These are phyloP conservation scores for Pandemis cinnamomeana DNA, from an alignment of 2,888 invertebrate genomes.

Conservation along the genomic window DNA sequence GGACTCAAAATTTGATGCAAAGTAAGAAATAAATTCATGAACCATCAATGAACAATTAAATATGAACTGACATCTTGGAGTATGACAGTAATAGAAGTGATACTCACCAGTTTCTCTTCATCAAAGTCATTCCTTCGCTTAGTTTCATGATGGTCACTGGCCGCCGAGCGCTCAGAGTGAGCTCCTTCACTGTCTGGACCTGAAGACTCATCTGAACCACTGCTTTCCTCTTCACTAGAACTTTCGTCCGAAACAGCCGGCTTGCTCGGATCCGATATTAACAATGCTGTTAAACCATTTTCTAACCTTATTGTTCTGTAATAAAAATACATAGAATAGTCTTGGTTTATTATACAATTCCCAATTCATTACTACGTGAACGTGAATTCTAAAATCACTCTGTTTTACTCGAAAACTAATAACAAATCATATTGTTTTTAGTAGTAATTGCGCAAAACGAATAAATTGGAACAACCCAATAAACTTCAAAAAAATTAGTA, in stretches of 20 bases:
- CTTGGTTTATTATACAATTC: not conserved
- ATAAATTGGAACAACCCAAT: not conserved
- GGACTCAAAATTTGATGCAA: too few relatives aligned
- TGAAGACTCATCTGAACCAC: slow-evolving; percentile 63
- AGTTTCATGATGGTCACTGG: slow-evolving; percentile 69
- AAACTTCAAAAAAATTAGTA: not conserved
- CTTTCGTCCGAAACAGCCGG: slow-evolving; percentile 55
- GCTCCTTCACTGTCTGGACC: slow-evolving; percentile 76
- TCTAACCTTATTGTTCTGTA: slow-evolving; percentile 86
- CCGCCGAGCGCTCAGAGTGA: slow-evolving; percentile 64
- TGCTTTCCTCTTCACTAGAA: slow-evolving; percentile 69
- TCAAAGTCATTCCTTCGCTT: slow-evolving; percentile 66
- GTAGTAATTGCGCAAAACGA: not conserved
- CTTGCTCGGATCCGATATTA: slow-evolving; percentile 87
- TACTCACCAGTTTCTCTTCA: slow-evolving; percentile 79
- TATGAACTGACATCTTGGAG: too few relatives aligned
- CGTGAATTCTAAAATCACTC: not conserved
- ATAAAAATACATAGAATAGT: slow-evolving; percentile 27
- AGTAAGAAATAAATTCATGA: too few relatives aligned
- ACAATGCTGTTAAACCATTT: slow-evolving; percentile 89
- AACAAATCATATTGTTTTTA: not conserved
- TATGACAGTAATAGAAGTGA: too few relatives aligned
- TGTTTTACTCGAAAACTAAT: not conserved
- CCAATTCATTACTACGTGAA: not conserved
- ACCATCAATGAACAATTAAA: too few relatives aligned